Evolutionary conservation across 2,113 vertebrate genomes (phyloP).

Genomic region (Anhinga rufa): DNA sequence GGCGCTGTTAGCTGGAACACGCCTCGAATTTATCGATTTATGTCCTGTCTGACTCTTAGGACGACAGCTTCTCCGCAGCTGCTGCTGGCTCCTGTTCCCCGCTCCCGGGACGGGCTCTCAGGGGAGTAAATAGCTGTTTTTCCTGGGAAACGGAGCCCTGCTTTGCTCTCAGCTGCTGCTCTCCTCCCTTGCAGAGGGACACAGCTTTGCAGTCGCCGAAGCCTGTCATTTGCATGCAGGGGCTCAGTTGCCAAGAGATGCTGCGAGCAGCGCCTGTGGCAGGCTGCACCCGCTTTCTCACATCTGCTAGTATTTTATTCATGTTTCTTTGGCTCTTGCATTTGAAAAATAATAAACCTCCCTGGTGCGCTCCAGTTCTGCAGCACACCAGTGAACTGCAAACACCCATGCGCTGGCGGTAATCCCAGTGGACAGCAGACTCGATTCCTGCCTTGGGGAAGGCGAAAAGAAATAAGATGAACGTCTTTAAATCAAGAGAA

Average conservation of each 20-base stretch:
- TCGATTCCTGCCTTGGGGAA: background rate
- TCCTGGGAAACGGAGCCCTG: background rate
- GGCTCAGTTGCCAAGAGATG: constrained; percentile 60
- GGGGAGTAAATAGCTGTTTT: background rate
- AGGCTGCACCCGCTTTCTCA: background rate
- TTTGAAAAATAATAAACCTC: background rate
- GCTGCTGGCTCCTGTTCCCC: background rate
- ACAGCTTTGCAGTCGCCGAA: background rate
- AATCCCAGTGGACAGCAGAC: background rate
- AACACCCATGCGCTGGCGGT: background rate
- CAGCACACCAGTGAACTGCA: background rate
- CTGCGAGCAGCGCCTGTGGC: background rate
- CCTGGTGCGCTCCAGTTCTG: background rate
- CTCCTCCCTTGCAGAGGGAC: constrained; percentile 13
- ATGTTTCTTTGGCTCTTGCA: background rate
- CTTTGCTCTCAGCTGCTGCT: background rate
- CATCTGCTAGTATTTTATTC: constrained; percentile 2
- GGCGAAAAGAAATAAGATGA: background rate
- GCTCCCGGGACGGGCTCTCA: fast-evolving
- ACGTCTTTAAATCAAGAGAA: background rate
- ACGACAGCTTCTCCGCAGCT: fast-evolving
- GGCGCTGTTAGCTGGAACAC: fast-evolving
- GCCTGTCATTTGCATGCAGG: constrained; percentile 39
- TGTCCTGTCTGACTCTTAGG: fast-evolving
- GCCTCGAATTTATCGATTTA: fast-evolving